Evolutionary conservation across 2,888 invertebrate species (phyloP).

Genomic region (Liopterus haemorrhoidalis): DNA sequence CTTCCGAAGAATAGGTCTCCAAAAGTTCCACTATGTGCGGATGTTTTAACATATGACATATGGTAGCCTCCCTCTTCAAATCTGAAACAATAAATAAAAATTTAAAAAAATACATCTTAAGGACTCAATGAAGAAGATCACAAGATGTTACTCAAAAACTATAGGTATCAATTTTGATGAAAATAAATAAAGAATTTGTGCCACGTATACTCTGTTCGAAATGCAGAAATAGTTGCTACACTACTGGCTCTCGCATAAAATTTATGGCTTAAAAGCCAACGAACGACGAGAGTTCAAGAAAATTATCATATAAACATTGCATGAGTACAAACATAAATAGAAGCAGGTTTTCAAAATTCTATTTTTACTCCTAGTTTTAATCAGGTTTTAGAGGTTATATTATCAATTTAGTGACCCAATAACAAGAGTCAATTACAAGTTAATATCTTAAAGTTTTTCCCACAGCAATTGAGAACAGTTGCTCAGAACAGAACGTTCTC

Average conservation of each 20-base stretch:
- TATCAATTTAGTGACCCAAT: too few relatives aligned
- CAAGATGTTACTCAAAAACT: constrained; percentile 2
- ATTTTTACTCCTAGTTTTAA: background rate
- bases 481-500: too few relatives aligned
- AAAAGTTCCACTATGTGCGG: constrained; percentile 96
- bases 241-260: background rate
- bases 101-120: background rate
- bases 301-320: background rate
- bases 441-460: background rate
- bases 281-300: background rate
- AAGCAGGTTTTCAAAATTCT: background rate
- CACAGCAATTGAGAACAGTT: background rate
- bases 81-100: constrained; percentile 53
- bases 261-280: constrained; percentile 1
- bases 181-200: background rate
- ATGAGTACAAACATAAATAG: background rate
- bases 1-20: constrained; percentile 97
- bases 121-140: background rate
- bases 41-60: constrained; percentile 98
- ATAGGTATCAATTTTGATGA: background rate
- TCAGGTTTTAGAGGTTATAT: too few relatives aligned
- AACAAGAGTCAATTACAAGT: background rate
- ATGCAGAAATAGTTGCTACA: background rate
- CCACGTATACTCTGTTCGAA: background rate
- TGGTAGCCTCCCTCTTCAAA: constrained; percentile 95